Conservation (phyloP, 2,888 invertebrate genomes). For the Drosophila fungiperda region DNA sequence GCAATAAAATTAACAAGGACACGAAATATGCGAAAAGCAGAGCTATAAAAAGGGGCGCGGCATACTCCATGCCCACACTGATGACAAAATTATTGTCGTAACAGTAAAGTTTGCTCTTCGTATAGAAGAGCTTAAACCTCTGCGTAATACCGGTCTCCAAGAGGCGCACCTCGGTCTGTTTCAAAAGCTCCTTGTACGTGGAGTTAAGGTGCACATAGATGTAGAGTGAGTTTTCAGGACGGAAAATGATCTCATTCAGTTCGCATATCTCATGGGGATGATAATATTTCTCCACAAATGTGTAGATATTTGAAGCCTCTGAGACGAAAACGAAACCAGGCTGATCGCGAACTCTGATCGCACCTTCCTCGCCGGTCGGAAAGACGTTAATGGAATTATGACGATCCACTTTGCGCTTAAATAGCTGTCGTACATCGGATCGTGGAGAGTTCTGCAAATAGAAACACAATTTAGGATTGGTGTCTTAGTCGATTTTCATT, state of each 20-base stretch:
- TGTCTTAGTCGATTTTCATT: too few species aligned
- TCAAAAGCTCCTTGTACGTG: constrained; percentile 79
- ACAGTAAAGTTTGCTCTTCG: constrained; percentile 70
- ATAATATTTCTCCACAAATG: constrained; percentile 76
- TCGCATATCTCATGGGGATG: constrained; percentile 83
- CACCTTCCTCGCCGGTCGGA: constrained; percentile 71
- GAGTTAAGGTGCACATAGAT: constrained; percentile 72
- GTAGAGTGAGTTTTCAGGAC: constrained; percentile 70
- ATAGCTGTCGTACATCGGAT: constrained; percentile 70
- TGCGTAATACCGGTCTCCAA: constrained; percentile 74
- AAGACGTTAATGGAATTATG: constrained; percentile 68
- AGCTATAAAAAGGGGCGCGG: constrained; percentile 77
- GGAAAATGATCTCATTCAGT: constrained; percentile 81
- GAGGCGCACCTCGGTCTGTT: constrained; percentile 72
- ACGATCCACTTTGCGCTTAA: constrained; percentile 69
- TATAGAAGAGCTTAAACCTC: constrained; percentile 70
- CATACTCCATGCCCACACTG: constrained; percentile 82
- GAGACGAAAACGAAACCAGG: constrained; percentile 82
- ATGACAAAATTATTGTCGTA: constrained; percentile 73
- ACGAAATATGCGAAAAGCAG: constrained; percentile 59
- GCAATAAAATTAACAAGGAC: constrained; percentile 52
- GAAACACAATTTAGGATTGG: not conserved
- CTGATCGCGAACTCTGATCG: constrained; percentile 69
- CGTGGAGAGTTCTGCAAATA: constrained; percentile 58
- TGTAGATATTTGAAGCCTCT: constrained; percentile 76